Conservation (phyloP, 2,113 vertebrate genomes). For the Ammospiza nelsoni region DNA sequence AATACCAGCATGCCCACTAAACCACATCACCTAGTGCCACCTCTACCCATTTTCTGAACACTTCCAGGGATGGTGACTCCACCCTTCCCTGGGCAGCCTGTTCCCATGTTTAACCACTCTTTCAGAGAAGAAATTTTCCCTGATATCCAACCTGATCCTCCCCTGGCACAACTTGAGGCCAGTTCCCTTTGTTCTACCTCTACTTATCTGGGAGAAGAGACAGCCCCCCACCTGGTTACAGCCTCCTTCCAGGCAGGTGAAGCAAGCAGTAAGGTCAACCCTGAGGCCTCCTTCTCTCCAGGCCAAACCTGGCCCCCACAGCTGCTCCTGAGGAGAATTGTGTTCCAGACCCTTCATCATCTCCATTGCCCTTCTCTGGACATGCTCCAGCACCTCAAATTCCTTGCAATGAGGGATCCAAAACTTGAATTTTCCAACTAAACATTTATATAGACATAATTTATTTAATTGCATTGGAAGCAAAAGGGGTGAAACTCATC, state of each 20-base stretch:
- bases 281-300: too few species aligned
- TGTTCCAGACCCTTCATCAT: not conserved
- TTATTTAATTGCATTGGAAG: not conserved
- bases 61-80: not conserved
- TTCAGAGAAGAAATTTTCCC: not conserved
- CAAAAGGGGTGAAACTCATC: not conserved
- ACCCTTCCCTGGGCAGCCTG: not conserved
- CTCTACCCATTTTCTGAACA: not conserved
- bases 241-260: not conserved
- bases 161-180: not conserved
- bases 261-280: not conserved
- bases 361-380: not conserved
- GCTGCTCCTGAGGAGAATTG: not conserved
- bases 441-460: not conserved
- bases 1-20: not conserved
- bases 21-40: fast-evolving
- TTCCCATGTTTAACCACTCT: not conserved
- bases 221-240: not conserved
- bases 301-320: not conserved
- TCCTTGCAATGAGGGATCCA: not conserved
- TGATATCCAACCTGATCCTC: not conserved
- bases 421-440: not conserved
- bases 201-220: not conserved
- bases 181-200: not conserved
- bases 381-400: not conserved